Conservation (phyloP, 1,140 invertebrate species). For the Meloidogyne floridensis region DNA sequence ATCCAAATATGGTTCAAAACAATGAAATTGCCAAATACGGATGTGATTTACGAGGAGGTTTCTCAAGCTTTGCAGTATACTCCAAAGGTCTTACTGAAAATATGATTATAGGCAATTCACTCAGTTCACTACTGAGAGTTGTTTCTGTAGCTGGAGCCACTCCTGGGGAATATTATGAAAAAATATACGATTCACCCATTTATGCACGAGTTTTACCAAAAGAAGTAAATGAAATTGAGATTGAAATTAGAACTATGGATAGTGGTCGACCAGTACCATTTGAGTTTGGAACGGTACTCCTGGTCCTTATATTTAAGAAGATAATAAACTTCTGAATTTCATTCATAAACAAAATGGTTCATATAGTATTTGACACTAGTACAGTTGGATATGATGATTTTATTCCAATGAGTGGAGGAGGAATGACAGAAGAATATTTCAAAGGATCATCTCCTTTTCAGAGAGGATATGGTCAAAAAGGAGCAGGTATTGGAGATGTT, state of each 20-base stretch:
- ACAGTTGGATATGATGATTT: constrained; percentile 17
- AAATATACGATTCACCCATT: constrained; percentile 31
- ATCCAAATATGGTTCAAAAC: no score
- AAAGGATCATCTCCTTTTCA: constrained; percentile 17
- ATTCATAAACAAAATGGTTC: constrained; percentile 22
- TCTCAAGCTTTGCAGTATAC: constrained; percentile 23
- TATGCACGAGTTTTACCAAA: constrained; percentile 18
- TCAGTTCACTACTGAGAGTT: constrained; percentile 25
- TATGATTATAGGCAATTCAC: constrained; percentile 27
- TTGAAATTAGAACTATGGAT: constrained; percentile 30
- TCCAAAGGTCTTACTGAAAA: neutral
- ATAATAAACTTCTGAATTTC: constrained; percentile 19
- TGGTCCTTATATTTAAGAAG: constrained; percentile 29
- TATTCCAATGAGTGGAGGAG: neutral
- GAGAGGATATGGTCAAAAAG: neutral
- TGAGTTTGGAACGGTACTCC: neutral
- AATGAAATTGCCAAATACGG: no score
- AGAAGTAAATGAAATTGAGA: constrained; percentile 28
- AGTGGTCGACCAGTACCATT: constrained; percentile 23
- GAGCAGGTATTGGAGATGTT: no score
- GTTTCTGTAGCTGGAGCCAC: neutral
- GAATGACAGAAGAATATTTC: neutral
- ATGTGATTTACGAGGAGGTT: constrained; percentile 9
- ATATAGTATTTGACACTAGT: constrained; percentile 26
- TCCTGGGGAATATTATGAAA: constrained; percentile 9